Base-by-base conservation (phyloP, 35 echinoderm and acorn worm species). In the Antedon bifida region DNA sequence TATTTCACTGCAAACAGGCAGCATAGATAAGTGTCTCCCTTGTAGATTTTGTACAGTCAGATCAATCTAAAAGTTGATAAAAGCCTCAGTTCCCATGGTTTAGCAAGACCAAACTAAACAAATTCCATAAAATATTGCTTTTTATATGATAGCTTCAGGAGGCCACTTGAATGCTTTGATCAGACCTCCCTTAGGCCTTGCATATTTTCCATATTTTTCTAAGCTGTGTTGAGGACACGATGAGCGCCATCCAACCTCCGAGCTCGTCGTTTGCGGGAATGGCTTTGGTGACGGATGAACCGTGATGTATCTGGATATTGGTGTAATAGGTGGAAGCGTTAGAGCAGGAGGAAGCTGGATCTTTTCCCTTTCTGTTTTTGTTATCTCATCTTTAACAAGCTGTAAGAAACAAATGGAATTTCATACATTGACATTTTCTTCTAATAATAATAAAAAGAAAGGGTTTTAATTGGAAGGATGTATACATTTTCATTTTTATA, bases 301-400 rank as follows among this genome's bases (percentile, higher is more conserved):
- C 30, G 73, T 92, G 82, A 99, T 99, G 76, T 99, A 99, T 34
- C 95, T 81, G 23, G 95, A 99, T 46, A 99, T 92, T 0, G 95
- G 95, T 0, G 95, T 99, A 34, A 99, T 99, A 13, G 91, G 95
- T n/a, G 95, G 95, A 13, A 99, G 75, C 16, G 86, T 87, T 21
- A 99, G 81, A 0, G 90, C 85, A 55, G 95, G 90, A 8, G 95
- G 95, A 3, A 99, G 86, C 44, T 90, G 88, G 0, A 99, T 88
- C 80, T 99, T 99, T 86, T 90, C 87, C 23, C 81, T 75, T 79
- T 92, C 95, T 73, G 36, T 77, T 73, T 99, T 93, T 76, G 85
- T 79, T 77, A 93, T 91, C 35, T 99, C 95, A 79, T 90, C 91
- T 78, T 93, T 99, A 35, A 99, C 95, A 36, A 99, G 74, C 95